A percentile compares a stretch with the other conserved stretches of the same genome.
phyloP scores from a whole-genome alignment of 2,888 invertebrate species.

The Crossocerus cetratus region DNA sequence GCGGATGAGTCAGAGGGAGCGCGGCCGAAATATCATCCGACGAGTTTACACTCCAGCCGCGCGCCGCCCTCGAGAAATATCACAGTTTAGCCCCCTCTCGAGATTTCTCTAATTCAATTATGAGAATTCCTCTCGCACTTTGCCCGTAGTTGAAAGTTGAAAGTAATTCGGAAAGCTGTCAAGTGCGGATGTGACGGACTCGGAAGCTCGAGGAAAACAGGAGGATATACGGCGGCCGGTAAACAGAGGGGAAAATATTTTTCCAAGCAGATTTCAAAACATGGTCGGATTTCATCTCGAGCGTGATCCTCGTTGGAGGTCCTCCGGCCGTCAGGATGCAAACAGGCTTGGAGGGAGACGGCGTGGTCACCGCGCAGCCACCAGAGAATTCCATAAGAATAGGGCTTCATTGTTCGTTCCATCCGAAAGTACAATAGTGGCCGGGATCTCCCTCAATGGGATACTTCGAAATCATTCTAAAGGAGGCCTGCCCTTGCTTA shows the following conservation, averaged over 20 bases:
- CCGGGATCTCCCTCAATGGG: slow-evolving; percentile 34
- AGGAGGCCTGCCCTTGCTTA: slow-evolving; percentile 35
- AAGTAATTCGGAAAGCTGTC: too few species aligned
- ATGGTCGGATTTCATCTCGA: slow-evolving; percentile 29
- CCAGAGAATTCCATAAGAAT: slow-evolving; percentile 58
- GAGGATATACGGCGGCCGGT: neutral
- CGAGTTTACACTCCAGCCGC: too few species aligned
- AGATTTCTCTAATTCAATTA: too few species aligned
- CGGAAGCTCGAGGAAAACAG: too few species aligned
- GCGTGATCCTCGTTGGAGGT: slow-evolving; percentile 17
- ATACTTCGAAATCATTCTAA: slow-evolving; percentile 33
- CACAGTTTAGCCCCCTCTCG: too few species aligned
- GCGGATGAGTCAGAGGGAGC: neutral
- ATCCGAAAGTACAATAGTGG: slow-evolving; percentile 49
- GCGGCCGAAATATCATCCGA: too few species aligned
- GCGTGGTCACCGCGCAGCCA: slow-evolving; percentile 40
- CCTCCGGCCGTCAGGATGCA: neutral
- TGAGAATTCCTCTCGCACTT: too few species aligned
- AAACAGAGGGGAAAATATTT: slow-evolving; percentile 10
- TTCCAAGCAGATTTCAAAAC: neutral
- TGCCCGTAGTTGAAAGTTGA: too few species aligned
- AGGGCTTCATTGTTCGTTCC: slow-evolving; percentile 56
- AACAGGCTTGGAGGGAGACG: slow-evolving; percentile 29
- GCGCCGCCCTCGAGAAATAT: too few species aligned
- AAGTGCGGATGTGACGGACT: too few species aligned